A percentile compares a stretch with the other conserved stretches of the same genome.
Evolutionary conservation across 2,797 vertebrate species (phyloP).

Genomic region (Cichlasoma orientale): DNA sequence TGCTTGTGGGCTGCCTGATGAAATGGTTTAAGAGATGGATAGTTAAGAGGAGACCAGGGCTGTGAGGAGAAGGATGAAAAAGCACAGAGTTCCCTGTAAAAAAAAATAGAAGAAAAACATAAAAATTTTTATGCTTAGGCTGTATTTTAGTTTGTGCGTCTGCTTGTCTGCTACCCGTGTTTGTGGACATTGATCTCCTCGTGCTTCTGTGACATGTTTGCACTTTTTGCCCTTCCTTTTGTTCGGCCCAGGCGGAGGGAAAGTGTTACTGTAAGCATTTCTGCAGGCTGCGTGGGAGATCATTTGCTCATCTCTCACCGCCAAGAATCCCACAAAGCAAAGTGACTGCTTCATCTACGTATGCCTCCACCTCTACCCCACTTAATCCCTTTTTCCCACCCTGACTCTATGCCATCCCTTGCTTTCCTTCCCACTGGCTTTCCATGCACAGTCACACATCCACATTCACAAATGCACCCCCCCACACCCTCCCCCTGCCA

Average conservation of each 20-base stretch:
- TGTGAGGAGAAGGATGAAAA: neutral
- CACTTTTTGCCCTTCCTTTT: slow-evolving; percentile 17
- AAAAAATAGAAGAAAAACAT: slow-evolving; percentile 11
- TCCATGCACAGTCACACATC: neutral
- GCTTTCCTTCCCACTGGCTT: slow-evolving; percentile 46
- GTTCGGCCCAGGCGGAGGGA: slow-evolving; percentile 25
- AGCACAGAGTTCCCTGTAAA: neutral
- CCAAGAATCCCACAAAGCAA: slow-evolving; percentile 61
- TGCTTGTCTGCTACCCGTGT: slow-evolving; percentile 48
- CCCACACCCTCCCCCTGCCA: neutral
- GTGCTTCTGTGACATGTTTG: slow-evolving; percentile 54
- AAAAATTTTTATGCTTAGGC: slow-evolving; percentile 19
- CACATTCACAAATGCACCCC: neutral
- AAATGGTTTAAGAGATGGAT: slow-evolving; percentile 57
- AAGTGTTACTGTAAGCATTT: slow-evolving; percentile 73
- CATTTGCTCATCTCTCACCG: slow-evolving; percentile 72
- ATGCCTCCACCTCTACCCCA: slow-evolving; percentile 47
- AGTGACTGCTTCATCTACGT: slow-evolving; percentile 66
- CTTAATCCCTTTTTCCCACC: slow-evolving; percentile 48
- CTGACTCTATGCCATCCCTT: slow-evolving; percentile 54
- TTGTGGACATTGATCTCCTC: slow-evolving; percentile 65
- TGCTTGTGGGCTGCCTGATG: slow-evolving; percentile 30
- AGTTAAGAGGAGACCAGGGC: slow-evolving; percentile 18
- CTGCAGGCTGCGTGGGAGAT: slow-evolving; percentile 66
- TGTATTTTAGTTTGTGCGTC: slow-evolving; percentile 19